phyloP scores from a whole-genome alignment of 1,140 invertebrate species.

The Ips nitidus region DNA sequence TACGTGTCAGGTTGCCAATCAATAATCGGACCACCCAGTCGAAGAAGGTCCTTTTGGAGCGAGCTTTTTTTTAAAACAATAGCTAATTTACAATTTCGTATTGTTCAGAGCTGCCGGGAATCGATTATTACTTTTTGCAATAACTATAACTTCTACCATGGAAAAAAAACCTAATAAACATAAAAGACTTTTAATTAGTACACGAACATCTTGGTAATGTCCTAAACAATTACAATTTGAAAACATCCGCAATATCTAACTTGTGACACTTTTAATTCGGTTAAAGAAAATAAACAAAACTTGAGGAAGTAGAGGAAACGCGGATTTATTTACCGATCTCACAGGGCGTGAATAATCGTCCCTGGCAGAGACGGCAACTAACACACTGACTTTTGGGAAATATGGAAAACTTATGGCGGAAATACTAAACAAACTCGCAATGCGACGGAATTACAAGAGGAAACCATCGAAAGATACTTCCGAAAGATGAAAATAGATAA shows the following conservation, averaged over 20 bases:
- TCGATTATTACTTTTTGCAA: too few species aligned
- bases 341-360: conserved; percentile 18
- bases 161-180: too few species aligned
- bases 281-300: conserved; percentile 7
- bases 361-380: conserved; percentile 2
- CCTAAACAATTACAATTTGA: too few species aligned
- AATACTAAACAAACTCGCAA: neutral
- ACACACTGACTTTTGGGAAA: conserved; percentile 8
- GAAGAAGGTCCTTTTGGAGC: conserved; percentile 15
- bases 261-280: too few species aligned
- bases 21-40: conserved; percentile 25
- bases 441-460: too few species aligned
- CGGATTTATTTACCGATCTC: conserved; percentile 18
- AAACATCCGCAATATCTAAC: neutral
- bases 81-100: conserved; percentile 33
- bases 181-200: too few species aligned
- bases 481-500: too few species aligned
- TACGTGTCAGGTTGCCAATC: conserved; percentile 17
- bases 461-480: too few species aligned
- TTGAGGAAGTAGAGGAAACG: conserved; percentile 10
- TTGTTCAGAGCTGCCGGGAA: conserved; percentile 12
- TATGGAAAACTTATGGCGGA: conserved; percentile 18
- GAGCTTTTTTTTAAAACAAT: conserved; percentile 19
- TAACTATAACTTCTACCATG: too few species aligned
- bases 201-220: too few species aligned